A percentile compares a stretch with the other conserved stretches of the same genome.
Evolutionary conservation across 53 echinoderm and acorn worm genomes (phyloP).

Genomic region (Antedon mediterranea): DNA sequence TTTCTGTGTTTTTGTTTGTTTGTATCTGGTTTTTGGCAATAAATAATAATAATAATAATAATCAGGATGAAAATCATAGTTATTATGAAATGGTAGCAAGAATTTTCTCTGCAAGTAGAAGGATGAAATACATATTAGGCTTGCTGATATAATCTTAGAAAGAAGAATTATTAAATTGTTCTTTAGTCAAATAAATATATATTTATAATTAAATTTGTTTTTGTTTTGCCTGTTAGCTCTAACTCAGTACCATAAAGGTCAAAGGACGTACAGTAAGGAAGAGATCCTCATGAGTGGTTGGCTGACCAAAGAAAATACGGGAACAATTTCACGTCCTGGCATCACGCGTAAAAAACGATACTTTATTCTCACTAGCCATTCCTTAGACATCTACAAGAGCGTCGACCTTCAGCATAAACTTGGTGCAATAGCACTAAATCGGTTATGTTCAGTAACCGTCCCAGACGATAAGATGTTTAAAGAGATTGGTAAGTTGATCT

Average conservation of each 20-base stretch:
- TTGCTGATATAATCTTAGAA: too few relatives aligned
- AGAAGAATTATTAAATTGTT: too few relatives aligned
- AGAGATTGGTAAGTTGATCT: slow-evolving; percentile 62
- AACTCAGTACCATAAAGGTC: slow-evolving; percentile 85
- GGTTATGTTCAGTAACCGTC: slow-evolving; percentile 84
- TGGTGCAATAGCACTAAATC: slow-evolving; percentile 82
- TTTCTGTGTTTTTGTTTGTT: too few relatives aligned
- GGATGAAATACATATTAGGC: too few relatives aligned
- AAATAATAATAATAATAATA: too few relatives aligned
- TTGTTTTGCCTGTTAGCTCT: slow-evolving; percentile 49
- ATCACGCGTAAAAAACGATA: slow-evolving; percentile 83
- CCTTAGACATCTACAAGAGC: slow-evolving; percentile 80
- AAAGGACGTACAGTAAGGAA: slow-evolving; percentile 71
- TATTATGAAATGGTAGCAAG: too few relatives aligned
- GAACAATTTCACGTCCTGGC: slow-evolving; percentile 56
- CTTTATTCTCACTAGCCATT: slow-evolving; percentile 82
- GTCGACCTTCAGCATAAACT: slow-evolving; percentile 80
- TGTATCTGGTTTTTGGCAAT: too few relatives aligned
- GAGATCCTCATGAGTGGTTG: slow-evolving; percentile 88
- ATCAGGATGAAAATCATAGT: too few relatives aligned
- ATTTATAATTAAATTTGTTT: not conserved
- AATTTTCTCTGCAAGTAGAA: too few relatives aligned
- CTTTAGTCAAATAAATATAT: too few relatives aligned
- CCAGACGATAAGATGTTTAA: slow-evolving; percentile 84
- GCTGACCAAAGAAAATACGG: slow-evolving; percentile 82